These are phyloP conservation scores for Lydus trimaculatus DNA, from an alignment of 2,888 invertebrate genomes.

Conservation along the genomic window DNA sequence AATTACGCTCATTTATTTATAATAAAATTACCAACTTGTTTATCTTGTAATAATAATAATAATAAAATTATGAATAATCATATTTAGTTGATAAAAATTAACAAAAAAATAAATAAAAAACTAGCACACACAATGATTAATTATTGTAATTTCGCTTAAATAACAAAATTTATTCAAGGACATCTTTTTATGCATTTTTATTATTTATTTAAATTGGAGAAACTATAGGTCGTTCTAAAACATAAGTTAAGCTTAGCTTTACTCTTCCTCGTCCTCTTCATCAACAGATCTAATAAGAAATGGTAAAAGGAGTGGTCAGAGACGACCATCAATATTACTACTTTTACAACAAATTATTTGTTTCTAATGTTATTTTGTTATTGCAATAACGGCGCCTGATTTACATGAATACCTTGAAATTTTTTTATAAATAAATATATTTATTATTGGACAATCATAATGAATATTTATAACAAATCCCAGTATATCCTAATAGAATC, in stretches of 20 bases:
- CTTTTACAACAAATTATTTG: too few species aligned
- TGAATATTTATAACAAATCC: slow-evolving; percentile 3
- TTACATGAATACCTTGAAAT: slow-evolving; percentile 9
- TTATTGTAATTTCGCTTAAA: background rate
- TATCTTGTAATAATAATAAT: background rate
- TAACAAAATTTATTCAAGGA: background rate
- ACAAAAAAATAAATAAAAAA: too few species aligned
- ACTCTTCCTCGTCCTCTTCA: too few species aligned
- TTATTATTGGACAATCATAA: background rate
- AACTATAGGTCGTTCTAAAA: too few species aligned
- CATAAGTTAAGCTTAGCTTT: too few species aligned
- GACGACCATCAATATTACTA: too few species aligned
- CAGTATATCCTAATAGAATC: background rate
- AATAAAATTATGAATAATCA: background rate
- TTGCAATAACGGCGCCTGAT: background rate
- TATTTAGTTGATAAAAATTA: background rate
- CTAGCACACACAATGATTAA: background rate
- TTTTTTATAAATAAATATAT: slow-evolving; percentile 2
- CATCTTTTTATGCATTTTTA: too few species aligned
- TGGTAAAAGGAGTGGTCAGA: too few species aligned
- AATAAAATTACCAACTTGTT: background rate
- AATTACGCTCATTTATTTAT: background rate
- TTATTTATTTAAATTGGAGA: too few species aligned
- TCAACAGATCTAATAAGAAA: too few species aligned
- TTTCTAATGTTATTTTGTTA: too few species aligned